A percentile compares a stretch with the other conserved stretches of the same genome.
Evolutionary conservation across 2,888 invertebrate genomes (phyloP).

Genomic region (Pelosia muscerda): DNA sequence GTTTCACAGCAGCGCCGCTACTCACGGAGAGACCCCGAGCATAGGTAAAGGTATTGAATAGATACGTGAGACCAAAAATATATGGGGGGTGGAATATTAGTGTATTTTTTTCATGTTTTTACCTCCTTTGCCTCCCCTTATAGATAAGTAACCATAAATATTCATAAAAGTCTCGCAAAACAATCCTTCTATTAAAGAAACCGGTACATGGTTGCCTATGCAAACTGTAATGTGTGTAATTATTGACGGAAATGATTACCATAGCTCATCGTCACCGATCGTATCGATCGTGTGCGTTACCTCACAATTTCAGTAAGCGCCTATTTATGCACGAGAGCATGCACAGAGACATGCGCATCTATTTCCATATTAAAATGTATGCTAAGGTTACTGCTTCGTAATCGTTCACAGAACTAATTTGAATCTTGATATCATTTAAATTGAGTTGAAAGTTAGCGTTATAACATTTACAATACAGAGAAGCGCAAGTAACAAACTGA

Average conservation of each 20-base stretch:
- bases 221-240: not conserved
- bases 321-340: conserved; percentile 4
- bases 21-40: no score
- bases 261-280: not conserved
- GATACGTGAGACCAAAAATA: no score
- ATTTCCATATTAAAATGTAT: conserved; percentile 10
- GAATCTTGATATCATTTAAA: not conserved
- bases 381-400: conserved; percentile 5
- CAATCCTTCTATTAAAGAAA: no score
- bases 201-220: no score
- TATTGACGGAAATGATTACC: not conserved
- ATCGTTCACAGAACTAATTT: not conserved
- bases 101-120: no score
- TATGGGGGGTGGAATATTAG: no score
- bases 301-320: conserved; percentile 1
- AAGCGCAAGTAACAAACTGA: not conserved
- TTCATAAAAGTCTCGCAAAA: not conserved
- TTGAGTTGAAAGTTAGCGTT: not conserved
- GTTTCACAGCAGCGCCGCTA: no score
- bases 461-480: not conserved
- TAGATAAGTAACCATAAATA: no score
- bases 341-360: not conserved
- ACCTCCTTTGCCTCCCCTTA: no score
- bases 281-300: conserved; percentile 5
- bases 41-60: no score